Evolutionary conservation across 2,888 invertebrate species (phyloP), one percentile per base, ranked within the genome.

Genomic region (Tolmerus cingulatus): DNA sequence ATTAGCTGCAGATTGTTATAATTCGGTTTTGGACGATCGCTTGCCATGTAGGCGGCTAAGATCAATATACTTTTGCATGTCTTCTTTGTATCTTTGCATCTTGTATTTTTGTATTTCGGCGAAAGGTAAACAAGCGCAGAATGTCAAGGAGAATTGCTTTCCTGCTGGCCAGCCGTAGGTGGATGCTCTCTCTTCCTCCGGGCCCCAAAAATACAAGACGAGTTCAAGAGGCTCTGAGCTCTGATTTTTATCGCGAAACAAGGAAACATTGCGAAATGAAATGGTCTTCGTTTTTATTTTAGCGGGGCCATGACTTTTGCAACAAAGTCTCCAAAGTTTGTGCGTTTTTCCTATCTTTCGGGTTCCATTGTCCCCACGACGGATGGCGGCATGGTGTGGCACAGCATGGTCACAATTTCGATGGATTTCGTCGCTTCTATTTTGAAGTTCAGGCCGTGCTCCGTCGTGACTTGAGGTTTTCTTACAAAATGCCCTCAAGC

Each of bases 131-230:
- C 81, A 81, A 55, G 51, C 34, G 14, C 81, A 81, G 81, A 81
- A 81, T 81, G 81, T 81, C 81, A 81, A 81, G 81, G 81, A 19
- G 55, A 81, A 81, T 81, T 34, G 16, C 81, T 81, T 81, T 81
- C 81, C 81, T 81, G 40, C 37, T 81, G n/a, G 5, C 14, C 14
- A 43, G 23, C n/a, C 76, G 37, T 76, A 76, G 76, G 19, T 8
- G 8, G 76, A 66, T 66, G 66, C 66, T 66, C 66, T 66, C 27
- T 66, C 66, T 66, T 66, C 27, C 12, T 66, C 27, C 66, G 66
- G 12, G 12, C 51, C 12, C 27, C 4, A 46, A 46, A 46, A 66
- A 66, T 23, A 66, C 8, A 66, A 27, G 19, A 66, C 19, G 27
- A 23, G 23, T 66, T 66, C 19, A 23, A 27, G 27, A 66, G 66